Evolutionary conservation across 2,888 invertebrate genomes (phyloP).

Genomic region (Brenthis hecate): DNA sequence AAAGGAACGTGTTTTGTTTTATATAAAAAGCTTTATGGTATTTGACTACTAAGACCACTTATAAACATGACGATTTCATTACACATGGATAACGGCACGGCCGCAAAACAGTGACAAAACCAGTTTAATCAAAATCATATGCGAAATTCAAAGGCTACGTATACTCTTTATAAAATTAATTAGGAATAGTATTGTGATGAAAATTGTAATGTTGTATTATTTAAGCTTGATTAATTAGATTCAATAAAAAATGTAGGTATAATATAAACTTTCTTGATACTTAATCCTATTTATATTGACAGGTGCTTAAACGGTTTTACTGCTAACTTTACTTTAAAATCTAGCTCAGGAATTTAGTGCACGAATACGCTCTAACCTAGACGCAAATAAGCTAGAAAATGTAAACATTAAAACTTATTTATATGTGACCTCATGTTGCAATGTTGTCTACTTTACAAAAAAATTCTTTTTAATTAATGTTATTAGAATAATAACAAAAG

Average conservation of each 20-base stretch:
- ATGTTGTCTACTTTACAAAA: background rate
- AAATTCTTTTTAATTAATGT: too few relatives aligned
- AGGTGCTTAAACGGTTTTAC: background rate
- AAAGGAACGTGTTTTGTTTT: background rate
- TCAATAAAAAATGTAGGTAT: too few relatives aligned
- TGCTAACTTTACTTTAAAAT: conserved; percentile 1
- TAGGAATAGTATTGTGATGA: too few relatives aligned
- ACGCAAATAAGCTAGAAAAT: conserved; percentile 8
- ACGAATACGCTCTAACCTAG: conserved; percentile 8
- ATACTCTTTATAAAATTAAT: background rate
- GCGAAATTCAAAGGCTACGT: background rate
- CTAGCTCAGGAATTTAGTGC: conserved; percentile 6
- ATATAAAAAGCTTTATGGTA: background rate
- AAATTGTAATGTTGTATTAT: too few relatives aligned
- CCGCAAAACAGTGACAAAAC: conserved; percentile 9
- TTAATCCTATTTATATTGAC: background rate
- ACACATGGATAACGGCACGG: conserved; percentile 9
- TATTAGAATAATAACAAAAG: too few relatives aligned
- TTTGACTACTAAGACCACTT: background rate
- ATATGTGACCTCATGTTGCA: conserved; percentile 12
- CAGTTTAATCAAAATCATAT: conserved; percentile 9
- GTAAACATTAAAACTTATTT: conserved; percentile 7
- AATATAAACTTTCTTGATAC: background rate
- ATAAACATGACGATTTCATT: background rate
- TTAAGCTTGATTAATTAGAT: too few relatives aligned